Evolutionary conservation across 2,888 invertebrate genomes (phyloP), one percentile per base, ranked within the genome.

Genomic region (Sinohyriopsis cumingii): DNA sequence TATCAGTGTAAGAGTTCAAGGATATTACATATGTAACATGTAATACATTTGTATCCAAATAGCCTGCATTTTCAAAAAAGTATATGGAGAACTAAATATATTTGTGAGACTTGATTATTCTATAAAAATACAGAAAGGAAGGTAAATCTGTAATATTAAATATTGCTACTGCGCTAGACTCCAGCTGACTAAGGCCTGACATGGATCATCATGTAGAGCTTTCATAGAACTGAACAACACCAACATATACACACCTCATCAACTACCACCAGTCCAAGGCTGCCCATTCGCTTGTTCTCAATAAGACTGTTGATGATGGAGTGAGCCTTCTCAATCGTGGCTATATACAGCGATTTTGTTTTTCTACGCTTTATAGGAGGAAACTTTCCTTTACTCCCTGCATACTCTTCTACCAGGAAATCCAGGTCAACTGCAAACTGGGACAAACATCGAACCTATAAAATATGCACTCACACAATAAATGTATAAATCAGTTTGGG

Each of bases 361-460:
- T 94, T 92, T 19, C 95, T 91, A 71, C 95, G 94, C 84, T 94
- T 94, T 0, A 94, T 94, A 0, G 98, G 98, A 59, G 96, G 94
- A 87, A 94, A 94, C 59, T 88, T 85, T 0, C 98, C 98, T 89
- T 95, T 96, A 62, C 95, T 95, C 0, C 94, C 96, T 0, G 98
- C 97, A 91, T 98, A 99, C 89, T 99, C 98, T 90, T 99, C 98
- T 0, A 98, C 93, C 75, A 96, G 91, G 88, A 99, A 98, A 74
- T 95, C 94, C 72, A 98, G 91, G 73, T 94, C 94, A 2, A 97
- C 92, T 4, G 96, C 97, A 91, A 98, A 96, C 25, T 95, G 94
- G 2, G 96, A 94, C 86, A 98, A 91, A 3, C 94, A 92, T 91
- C 94, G 94, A 15, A 96, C 94, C 95, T 95, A 84, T 6, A 91